These are phyloP conservation scores for Linnaemya vulpina DNA, from an alignment of 2,888 invertebrate species.

Conservation along the genomic window DNA sequence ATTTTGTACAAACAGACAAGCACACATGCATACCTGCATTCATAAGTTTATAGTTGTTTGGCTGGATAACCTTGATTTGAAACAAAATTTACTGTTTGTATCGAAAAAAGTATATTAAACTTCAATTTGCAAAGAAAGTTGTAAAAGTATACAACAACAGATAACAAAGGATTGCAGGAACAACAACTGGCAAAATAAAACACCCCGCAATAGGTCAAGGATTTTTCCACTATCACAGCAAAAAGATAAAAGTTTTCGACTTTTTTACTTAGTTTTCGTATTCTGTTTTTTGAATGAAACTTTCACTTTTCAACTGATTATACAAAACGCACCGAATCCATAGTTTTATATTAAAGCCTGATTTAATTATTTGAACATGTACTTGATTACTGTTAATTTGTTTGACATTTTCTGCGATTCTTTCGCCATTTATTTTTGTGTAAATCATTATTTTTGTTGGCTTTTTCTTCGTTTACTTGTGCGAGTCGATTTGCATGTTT, in stretches of 20 bases:
- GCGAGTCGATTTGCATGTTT: slow-evolving; percentile 34
- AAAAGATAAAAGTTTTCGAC: slow-evolving; percentile 24
- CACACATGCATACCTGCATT: too few species aligned
- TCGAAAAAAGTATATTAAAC: slow-evolving; percentile 6
- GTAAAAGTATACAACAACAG: slow-evolving; percentile 8
- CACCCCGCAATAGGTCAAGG: slow-evolving; percentile 70
- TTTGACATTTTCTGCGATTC: not conserved
- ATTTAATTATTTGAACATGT: not conserved
- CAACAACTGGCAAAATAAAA: slow-evolving; percentile 36
- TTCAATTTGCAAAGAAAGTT: slow-evolving; percentile 40
- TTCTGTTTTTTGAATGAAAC: slow-evolving; percentile 33
- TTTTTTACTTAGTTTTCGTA: slow-evolving; percentile 18
- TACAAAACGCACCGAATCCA: not conserved
- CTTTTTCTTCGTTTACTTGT: slow-evolving; percentile 49
- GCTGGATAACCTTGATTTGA: slow-evolving; percentile 61
- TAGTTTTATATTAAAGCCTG: not conserved
- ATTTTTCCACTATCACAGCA: slow-evolving; percentile 43
- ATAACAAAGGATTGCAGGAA: slow-evolving; percentile 44
- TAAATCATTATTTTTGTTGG: slow-evolving; percentile 30
- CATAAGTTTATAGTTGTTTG: slow-evolving; percentile 21
- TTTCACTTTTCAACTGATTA: slow-evolving; percentile 47
- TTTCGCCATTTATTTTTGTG: not conserved
- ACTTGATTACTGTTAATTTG: slow-evolving; percentile 12
- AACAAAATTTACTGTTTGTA: slow-evolving; percentile 1
- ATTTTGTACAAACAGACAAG: not conserved